A percentile compares a stretch with the other conserved stretches of the same genome.
phyloP scores from a whole-genome alignment of 1,140 invertebrate genomes.

The Cherax destructor region DNA sequence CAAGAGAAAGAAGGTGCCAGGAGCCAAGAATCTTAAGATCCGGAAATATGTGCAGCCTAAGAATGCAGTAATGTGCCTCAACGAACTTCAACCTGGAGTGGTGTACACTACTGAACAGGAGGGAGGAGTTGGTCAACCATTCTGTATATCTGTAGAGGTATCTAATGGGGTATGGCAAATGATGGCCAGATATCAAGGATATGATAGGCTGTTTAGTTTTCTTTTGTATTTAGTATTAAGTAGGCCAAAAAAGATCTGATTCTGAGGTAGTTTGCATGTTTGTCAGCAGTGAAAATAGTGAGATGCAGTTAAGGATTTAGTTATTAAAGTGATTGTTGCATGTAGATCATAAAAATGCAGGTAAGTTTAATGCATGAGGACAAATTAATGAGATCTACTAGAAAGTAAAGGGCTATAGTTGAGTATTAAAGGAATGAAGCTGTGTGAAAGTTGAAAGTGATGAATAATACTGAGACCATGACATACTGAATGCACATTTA shows the following conservation, averaged over 20 bases:
- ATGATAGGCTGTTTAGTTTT: constrained; percentile 28
- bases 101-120: constrained; percentile 53
- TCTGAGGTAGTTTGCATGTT: background rate
- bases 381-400: too few species aligned
- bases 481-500: too few species aligned
- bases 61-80: constrained; percentile 65
- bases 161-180: constrained; percentile 30
- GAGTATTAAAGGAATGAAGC: too few species aligned
- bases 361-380: too few species aligned
- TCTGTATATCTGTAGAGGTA: constrained; percentile 60
- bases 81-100: constrained; percentile 56
- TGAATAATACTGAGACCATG: too few species aligned
- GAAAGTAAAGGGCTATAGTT: too few species aligned
- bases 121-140: constrained; percentile 60
- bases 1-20: constrained; percentile 66
- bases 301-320: too few species aligned
- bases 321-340: too few species aligned
- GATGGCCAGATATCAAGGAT: constrained; percentile 7
- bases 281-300: too few species aligned
- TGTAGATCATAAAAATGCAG: too few species aligned
- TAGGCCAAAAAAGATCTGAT: background rate
- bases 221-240: background rate
- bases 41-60: constrained; percentile 62
- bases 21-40: constrained; percentile 65
- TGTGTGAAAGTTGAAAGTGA: too few species aligned